phyloP scores from a whole-genome alignment of 2,888 invertebrate genomes.

The Escarpia spicata region DNA sequence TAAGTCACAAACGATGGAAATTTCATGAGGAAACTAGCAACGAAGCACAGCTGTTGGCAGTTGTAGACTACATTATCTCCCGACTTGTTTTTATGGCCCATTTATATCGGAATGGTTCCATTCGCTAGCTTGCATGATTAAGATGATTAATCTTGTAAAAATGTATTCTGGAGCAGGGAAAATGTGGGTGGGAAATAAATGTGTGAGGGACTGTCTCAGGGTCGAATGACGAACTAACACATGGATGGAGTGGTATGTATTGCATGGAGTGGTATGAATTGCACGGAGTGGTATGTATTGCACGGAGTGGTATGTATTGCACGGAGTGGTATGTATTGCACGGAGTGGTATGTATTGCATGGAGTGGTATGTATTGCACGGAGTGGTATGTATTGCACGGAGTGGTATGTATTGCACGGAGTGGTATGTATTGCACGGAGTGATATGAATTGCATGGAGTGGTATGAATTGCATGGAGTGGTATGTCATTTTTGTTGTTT shows the following conservation, averaged over 20 bases:
- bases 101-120: not conserved
- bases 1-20: not conserved
- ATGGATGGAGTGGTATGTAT: not conserved
- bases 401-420: no score
- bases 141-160: not conserved
- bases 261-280: no score
- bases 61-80: not conserved
- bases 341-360: no score
- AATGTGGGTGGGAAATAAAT: constrained; percentile 16
- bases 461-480: no score
- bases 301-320: no score
- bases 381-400: no score
- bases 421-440: no score
- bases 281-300: no score
- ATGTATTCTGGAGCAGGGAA: not conserved
- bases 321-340: no score
- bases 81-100: not conserved
- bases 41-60: not conserved
- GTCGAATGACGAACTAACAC: not conserved
- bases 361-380: no score
- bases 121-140: not conserved
- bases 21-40: not conserved
- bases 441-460: no score
- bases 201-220: not conserved
- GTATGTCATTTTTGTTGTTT: not conserved